phyloP scores from a whole-genome alignment of 2,888 invertebrate genomes.

The Patella ulyssiponensis region DNA sequence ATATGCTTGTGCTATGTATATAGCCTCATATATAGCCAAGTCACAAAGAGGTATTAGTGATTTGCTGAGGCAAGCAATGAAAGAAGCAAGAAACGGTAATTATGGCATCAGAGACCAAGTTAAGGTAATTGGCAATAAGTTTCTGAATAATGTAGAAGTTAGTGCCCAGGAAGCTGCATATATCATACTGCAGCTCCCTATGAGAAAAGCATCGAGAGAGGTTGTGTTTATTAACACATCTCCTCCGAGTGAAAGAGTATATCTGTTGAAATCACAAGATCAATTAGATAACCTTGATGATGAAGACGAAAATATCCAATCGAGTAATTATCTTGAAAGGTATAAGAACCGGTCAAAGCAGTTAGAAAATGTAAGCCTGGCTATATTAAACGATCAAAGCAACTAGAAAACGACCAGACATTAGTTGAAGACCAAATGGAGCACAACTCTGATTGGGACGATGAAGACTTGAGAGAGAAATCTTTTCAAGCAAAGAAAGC shows the following conservation, averaged over 20 bases:
- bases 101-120: constrained; percentile 24
- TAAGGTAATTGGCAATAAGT: no score
- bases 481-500: no score
- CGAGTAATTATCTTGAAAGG: no score
- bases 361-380: constrained; percentile 32
- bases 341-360: no score
- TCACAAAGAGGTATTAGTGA: constrained; percentile 45
- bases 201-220: constrained; percentile 38
- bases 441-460: constrained; percentile 33
- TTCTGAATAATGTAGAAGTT: constrained; percentile 38
- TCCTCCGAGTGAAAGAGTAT: background rate
- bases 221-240: constrained; percentile 46
- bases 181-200: constrained; percentile 7
- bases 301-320: no score
- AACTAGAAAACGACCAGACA: no score
- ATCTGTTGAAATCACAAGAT: no score
- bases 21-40: constrained; percentile 45
- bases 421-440: constrained; percentile 34
- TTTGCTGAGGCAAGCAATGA: constrained; percentile 33
- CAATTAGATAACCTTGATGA: no score
- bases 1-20: constrained; percentile 12
- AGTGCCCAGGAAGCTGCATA: constrained; percentile 56
- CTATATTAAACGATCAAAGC: no score
- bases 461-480: no score
- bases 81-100: constrained; percentile 28